phyloP scores from a whole-genome alignment of 2,888 invertebrate species.

The Thelaira solivaga region DNA sequence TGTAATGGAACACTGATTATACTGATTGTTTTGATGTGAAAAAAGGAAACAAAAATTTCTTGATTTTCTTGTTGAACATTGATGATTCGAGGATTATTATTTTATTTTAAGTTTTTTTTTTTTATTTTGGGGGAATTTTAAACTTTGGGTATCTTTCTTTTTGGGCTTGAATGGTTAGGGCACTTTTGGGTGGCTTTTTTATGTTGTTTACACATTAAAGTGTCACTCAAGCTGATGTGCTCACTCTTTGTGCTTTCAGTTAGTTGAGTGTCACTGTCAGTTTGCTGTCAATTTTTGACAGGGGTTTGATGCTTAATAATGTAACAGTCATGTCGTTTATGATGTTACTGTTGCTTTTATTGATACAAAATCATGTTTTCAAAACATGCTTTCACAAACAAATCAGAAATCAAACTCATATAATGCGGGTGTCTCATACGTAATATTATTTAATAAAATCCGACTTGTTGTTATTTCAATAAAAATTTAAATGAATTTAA shows the following conservation, averaged over 20 bases:
- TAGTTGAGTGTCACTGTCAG: conserved; percentile 50
- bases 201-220: conserved; percentile 41
- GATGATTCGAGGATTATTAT: conserved; percentile 35
- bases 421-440: conserved; percentile 44
- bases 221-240: conserved; percentile 33
- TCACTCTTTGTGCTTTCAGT: conserved; percentile 16
- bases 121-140: conserved; percentile 21
- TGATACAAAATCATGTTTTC: conserved; percentile 28
- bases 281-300: conserved; percentile 56
- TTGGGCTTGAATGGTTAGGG: background rate
- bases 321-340: conserved; percentile 11
- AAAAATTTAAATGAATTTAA: conserved; percentile 27
- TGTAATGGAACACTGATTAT: conserved; percentile 7
- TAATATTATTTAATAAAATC: conserved; percentile 15
- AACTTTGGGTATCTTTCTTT: background rate
- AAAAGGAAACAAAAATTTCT: conserved; percentile 5
- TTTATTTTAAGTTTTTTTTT: no score
- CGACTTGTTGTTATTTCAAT: conserved; percentile 1
- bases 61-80: conserved; percentile 1
- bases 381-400: conserved; percentile 40
- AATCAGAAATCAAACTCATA: conserved; percentile 20
- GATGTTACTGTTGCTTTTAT: conserved; percentile 28
- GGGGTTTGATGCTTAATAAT: conserved; percentile 51
- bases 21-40: background rate
- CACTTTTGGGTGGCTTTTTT: conserved; percentile 33